Percentiles rank a stretch among this genome's conserved stretches.
Conservation (phyloP, 2,888 invertebrate genomes). For the Cancer borealis region DNA sequence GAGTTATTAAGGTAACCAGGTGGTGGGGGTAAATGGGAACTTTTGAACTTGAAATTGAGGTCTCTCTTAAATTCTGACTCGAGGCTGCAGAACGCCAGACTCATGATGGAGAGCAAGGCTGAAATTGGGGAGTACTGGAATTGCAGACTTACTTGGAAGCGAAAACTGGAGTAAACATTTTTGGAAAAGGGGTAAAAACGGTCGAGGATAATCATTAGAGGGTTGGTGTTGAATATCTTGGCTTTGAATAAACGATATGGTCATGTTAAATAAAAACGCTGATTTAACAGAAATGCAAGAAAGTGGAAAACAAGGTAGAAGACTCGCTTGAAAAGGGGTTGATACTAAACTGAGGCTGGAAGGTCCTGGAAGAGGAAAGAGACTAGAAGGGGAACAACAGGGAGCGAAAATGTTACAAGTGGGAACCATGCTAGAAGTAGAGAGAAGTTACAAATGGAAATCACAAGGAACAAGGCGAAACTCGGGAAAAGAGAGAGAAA, state of each 20-base stretch:
- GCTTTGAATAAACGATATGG: neutral
- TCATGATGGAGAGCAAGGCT: conserved; percentile 49
- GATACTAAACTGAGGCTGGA: conserved; percentile 5
- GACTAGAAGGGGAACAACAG: neutral
- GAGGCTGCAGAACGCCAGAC: conserved; percentile 51
- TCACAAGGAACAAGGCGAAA: conserved; percentile 18
- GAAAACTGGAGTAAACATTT: neutral
- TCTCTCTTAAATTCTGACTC: conserved; percentile 42
- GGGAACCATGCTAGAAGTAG: neutral
- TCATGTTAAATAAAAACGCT: neutral
- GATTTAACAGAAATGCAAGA: neutral
- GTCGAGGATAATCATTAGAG: neutral
- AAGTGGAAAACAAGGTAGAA: neutral
- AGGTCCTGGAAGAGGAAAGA: conserved; percentile 13
- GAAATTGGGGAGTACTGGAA: conserved; percentile 44
- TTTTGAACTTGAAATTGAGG: conserved; percentile 53
- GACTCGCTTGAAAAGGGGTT: neutral
- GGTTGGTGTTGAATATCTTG: neutral
- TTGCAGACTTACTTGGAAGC: neutral
- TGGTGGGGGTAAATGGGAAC: conserved; percentile 25
- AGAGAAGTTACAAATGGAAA: neutral
- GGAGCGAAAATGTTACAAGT: conserved; percentile 16
- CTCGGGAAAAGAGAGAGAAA: conserved; percentile 2
- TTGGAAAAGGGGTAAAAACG: neutral
- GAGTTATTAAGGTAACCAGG: conserved; percentile 46